These are phyloP conservation scores for Rhagophthalmus giganteus DNA, from an alignment of 2,888 invertebrate genomes.

Conservation along the genomic window DNA sequence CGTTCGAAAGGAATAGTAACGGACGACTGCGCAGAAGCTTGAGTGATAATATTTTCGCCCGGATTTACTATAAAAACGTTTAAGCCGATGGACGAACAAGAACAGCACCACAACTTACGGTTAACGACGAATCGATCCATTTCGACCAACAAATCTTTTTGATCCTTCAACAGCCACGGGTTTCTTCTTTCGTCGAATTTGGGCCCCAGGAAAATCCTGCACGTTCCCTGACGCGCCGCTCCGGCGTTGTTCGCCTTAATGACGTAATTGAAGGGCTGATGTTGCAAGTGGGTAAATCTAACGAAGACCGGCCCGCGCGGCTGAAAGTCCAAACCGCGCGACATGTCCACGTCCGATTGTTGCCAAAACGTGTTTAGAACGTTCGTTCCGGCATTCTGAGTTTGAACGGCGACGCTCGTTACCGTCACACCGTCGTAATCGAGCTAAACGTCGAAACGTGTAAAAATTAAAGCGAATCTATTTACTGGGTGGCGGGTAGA, in stretches of 20 bases:
- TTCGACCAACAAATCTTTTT: constrained; percentile 69
- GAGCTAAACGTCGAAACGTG: too few species aligned
- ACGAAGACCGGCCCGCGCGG: constrained; percentile 72
- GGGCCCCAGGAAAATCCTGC: constrained; percentile 70
- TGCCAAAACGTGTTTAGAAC: constrained; percentile 71
- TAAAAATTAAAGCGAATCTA: too few species aligned
- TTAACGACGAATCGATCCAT: constrained; percentile 70
- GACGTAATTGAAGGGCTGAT: constrained; percentile 66
- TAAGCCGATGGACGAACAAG: neutral
- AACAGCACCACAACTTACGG: constrained; percentile 59
- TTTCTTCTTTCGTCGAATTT: constrained; percentile 64
- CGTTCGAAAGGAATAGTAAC: constrained; percentile 81
- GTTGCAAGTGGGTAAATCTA: constrained; percentile 73
- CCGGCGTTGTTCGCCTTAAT: constrained; percentile 64
- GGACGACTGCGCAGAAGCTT: constrained; percentile 69
- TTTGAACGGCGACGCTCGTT: constrained; percentile 58
- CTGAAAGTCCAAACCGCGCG: constrained; percentile 76
- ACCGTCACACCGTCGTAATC: constrained; percentile 64
- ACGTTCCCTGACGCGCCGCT: constrained; percentile 59
- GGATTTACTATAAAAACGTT: constrained; percentile 61
- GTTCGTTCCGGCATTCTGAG: constrained; percentile 59
- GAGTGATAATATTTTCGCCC: constrained; percentile 67
- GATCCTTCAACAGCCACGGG: constrained; percentile 65
- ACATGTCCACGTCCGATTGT: constrained; percentile 72
- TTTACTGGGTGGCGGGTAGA: too few species aligned